A percentile compares a stretch with the other conserved stretches of the same genome.
Conservation (phyloP, 2,797 vertebrate species). For the Xenentodon cancila region DNA sequence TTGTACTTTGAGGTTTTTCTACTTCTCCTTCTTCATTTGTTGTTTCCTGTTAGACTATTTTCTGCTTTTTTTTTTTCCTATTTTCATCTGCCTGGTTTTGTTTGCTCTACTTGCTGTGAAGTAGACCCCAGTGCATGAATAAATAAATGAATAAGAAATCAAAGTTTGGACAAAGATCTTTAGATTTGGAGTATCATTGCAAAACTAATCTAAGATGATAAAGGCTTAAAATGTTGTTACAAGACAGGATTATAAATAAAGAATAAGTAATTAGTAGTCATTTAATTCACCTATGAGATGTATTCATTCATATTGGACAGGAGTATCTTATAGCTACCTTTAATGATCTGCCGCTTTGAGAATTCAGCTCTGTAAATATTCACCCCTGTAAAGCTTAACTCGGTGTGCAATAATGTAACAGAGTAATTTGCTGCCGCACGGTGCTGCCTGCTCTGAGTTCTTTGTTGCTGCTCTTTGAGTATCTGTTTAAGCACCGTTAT, state of each 20-base stretch:
- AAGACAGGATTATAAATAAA: neutral
- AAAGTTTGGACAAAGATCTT: too few relatives aligned
- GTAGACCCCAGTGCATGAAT: too few relatives aligned
- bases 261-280: too few relatives aligned
- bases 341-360: neutral
- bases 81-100: too few relatives aligned
- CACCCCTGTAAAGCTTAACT: slow-evolving; percentile 6
- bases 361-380: neutral
- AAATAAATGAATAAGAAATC: too few relatives aligned
- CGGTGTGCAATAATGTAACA: neutral
- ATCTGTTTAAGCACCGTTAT: slow-evolving; percentile 7
- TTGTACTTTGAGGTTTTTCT: too few relatives aligned
- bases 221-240: too few relatives aligned
- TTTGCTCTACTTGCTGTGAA: too few relatives aligned
- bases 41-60: too few relatives aligned
- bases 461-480: slow-evolving; percentile 1
- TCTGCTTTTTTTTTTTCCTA: too few relatives aligned
- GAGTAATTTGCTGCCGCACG: neutral
- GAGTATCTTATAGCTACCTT: neutral
- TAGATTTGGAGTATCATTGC: neutral
- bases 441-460: neutral
- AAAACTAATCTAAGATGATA: neutral
- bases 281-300: neutral
- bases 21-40: too few relatives aligned
- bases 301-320: neutral